Evolutionary conservation across 1,140 invertebrate species (phyloP).

Genomic region (Drosophila kikkawai): DNA sequence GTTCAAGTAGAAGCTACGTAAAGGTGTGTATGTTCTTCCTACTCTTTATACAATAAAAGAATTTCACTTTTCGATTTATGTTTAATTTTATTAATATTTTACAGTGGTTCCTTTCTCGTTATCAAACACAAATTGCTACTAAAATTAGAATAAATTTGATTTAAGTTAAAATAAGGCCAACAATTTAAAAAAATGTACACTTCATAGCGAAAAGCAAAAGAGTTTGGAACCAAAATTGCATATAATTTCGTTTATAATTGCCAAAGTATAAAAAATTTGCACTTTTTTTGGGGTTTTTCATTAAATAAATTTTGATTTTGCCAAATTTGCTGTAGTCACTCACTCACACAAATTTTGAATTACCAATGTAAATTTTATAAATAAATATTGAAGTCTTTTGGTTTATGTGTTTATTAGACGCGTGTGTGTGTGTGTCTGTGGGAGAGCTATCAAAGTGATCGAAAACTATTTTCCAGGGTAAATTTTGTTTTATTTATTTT

Average conservation of each 20-base stretch:
- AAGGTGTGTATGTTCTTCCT: conserved; percentile 17
- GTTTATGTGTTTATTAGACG: conserved; percentile 51
- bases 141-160: conserved; percentile 82
- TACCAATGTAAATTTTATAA: conserved; percentile 55
- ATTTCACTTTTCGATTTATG: conserved; percentile 35
- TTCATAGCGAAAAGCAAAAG: conserved; percentile 52
- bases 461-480: conserved; percentile 53
- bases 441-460: conserved; percentile 59
- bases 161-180: conserved; percentile 83
- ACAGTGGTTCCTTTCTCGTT: conserved; percentile 33
- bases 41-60: conserved; percentile 60
- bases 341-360: conserved; percentile 51
- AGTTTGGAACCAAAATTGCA: conserved; percentile 61
- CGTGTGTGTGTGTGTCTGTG: conserved; percentile 14
- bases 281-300: conserved; percentile 39
- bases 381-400: conserved; percentile 83
- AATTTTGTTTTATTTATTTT: conserved; percentile 24
- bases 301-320: conserved; percentile 72
- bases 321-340: conserved; percentile 38
- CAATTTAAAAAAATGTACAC: conserved; percentile 59
- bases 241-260: conserved; percentile 57
- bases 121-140: conserved; percentile 57
- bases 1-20: conserved; percentile 67
- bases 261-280: conserved; percentile 63
- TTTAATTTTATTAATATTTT: conserved; percentile 62